These are phyloP conservation scores for Trypoxylus dichotomus DNA, from an alignment of 1,140 invertebrate genomes.

Conservation along the genomic window DNA sequence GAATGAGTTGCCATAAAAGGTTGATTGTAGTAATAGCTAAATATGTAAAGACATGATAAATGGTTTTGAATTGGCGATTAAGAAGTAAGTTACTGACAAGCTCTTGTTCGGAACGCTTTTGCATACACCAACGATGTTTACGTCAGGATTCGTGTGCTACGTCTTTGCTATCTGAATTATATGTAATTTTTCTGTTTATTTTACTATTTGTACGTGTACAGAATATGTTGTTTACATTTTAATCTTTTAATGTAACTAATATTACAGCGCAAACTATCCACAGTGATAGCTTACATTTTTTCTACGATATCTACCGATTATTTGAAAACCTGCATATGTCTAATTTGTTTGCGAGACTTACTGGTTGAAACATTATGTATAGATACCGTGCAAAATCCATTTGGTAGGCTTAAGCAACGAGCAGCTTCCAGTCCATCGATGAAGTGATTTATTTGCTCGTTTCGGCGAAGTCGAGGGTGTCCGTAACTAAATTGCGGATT, in stretches of 20 bases:
- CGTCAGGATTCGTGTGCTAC: too few species aligned
- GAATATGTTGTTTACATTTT: not conserved
- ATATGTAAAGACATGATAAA: too few species aligned
- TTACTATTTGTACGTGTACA: too few species aligned
- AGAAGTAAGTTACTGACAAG: too few species aligned
- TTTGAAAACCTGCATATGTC: constrained; percentile 1
- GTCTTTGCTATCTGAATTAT: too few species aligned
- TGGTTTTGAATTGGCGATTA: too few species aligned
- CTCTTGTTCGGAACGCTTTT: too few species aligned
- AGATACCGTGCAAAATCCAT: not conserved
- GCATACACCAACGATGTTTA: too few species aligned
- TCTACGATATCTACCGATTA: not conserved
- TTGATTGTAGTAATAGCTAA: too few species aligned
- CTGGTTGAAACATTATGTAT: not conserved
- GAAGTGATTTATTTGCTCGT: not conserved
- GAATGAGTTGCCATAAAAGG: too few species aligned
- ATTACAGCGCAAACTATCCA: not conserved
- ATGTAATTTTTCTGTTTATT: too few species aligned
- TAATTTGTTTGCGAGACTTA: not conserved
- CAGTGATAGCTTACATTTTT: not conserved
- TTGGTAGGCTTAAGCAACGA: not conserved
- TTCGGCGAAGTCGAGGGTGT: not conserved
- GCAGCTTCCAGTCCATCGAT: not conserved
- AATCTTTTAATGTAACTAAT: not conserved
- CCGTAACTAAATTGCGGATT: not conserved